Evolutionary conservation across 2,888 invertebrate species (phyloP), one percentile per base, ranked within the genome.

Genomic region (Phalera bucephala): DNA sequence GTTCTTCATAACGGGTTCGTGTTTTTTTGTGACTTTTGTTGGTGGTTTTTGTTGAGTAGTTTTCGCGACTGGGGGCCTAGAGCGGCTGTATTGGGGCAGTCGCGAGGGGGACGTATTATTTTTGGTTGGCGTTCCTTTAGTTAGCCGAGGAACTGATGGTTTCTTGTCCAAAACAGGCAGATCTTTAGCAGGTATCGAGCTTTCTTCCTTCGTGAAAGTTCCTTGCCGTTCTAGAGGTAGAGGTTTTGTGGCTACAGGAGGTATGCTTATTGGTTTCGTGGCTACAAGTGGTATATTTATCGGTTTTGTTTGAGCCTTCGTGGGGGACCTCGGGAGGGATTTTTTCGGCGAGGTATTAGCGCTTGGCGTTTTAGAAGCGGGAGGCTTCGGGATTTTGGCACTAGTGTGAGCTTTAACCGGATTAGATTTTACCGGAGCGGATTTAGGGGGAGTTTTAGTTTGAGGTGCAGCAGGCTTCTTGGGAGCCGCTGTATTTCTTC

Each of bases 161-260:
- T 70, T 77, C 48, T 65, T 83, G 19, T 79, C 81, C 1, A 84
- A 78, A 19, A 75, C 72, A 0, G 80, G 84, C 27, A 83, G 59
- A 38, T 83, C 77, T 54, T 77, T 75, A 0, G 87, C 62, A 0
- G 83, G 80, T 0, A 87, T 77, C 0, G 78, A 72, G 48, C 87
- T 86, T 22, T 96, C 95, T 58, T 97, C 97, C 80, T 97, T 97
- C 0, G 96, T 96, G 71, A 98, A 98, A 0, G 98, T 98, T 8
- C 96, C 96, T 77, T 98, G 97, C 15, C 97, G 91, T 52, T 95
- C 95, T 20, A 95, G 73, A 0, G 92, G 91, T 33, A 91, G 69
- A 0, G 91, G 88, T 51, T 84, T 88, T 3, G 71, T 58, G 5
- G 76, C 68, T 11, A 64, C 59, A 1, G 74, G 50, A 4, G 80